A percentile compares a stretch with the other conserved stretches of the same genome.
Conservation (phyloP, 2,113 vertebrate genomes). For the Varanus salvator region DNA sequence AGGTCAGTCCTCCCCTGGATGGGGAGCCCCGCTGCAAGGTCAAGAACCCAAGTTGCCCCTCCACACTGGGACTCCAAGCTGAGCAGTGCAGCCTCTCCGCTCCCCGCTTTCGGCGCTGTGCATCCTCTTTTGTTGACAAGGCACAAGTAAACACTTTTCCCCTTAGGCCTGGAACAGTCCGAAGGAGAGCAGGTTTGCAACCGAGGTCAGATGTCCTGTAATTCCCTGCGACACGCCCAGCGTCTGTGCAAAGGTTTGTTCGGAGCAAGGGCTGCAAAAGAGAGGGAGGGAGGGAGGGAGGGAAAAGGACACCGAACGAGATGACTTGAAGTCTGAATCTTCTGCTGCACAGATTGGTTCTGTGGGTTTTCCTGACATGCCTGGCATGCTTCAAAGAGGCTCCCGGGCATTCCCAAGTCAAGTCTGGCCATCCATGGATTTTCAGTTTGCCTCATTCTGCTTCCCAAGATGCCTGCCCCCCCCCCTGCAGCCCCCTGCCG, state of each 20-base stretch:
- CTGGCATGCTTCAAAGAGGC: slow-evolving; percentile 73
- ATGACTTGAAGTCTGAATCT: not conserved
- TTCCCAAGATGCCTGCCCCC: slow-evolving; percentile 33
- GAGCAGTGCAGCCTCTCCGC: no score
- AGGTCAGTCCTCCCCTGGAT: no score
- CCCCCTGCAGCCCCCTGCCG: slow-evolving; percentile 28
- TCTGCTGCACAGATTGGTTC: slow-evolving; percentile 37
- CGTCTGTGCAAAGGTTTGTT: not conserved
- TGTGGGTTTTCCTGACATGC: slow-evolving; percentile 44
- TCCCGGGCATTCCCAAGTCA: slow-evolving; percentile 48
- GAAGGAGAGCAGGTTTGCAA: no score
- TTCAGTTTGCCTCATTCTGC: slow-evolving; percentile 59
- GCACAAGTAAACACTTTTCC: no score
- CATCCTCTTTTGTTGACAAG: no score
- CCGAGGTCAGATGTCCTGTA: not conserved
- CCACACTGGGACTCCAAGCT: no score
- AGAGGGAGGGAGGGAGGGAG: no score
- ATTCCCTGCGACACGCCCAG: not conserved
- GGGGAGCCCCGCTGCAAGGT: no score
- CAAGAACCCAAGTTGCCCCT: no score
- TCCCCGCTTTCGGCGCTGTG: no score
- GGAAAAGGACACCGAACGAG: no score
- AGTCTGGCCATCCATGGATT: slow-evolving; percentile 64
- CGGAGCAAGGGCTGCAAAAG: not conserved
- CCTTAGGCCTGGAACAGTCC: no score